These are phyloP conservation scores for Hemiprocne comata DNA, from an alignment of 2,113 vertebrate species.

Conservation along the genomic window DNA sequence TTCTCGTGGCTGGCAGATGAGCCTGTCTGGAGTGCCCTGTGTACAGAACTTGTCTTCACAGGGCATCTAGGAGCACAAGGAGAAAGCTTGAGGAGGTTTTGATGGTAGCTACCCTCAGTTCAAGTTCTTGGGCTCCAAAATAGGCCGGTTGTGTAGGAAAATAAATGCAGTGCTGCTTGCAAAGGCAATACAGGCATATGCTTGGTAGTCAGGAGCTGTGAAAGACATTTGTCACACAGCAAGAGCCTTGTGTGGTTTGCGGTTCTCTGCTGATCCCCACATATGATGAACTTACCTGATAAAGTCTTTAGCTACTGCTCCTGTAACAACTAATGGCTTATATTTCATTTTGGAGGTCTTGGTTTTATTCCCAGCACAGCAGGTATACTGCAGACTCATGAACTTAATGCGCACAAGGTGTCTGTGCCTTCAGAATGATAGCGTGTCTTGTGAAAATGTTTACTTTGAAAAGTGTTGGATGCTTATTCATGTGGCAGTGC, in stretches of 20 bases:
- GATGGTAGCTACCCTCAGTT: neutral
- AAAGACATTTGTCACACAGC: neutral
- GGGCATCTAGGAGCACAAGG: neutral
- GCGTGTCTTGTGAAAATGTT: neutral
- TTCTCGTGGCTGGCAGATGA: fast-evolving
- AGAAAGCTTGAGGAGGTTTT: neutral
- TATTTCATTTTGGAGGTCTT: slow-evolving; percentile 23
- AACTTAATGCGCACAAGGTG: neutral
- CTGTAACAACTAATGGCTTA: neutral
- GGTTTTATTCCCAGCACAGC: neutral
- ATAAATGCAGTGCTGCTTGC: neutral
- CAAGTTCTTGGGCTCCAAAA: neutral
- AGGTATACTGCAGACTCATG: neutral
- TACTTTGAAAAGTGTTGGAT: slow-evolving; percentile 23
- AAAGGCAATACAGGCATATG: neutral
- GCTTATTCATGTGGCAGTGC: neutral
- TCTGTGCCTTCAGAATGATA: neutral
- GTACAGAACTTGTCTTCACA: neutral
- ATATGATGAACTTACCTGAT: neutral
- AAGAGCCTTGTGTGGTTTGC: neutral
- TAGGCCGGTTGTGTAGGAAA: neutral
- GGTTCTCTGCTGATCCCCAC: neutral
- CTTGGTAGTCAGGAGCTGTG: neutral
- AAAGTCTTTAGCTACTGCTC: neutral
- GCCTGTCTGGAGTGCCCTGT: neutral